phyloP scores from a whole-genome alignment of 1,140 invertebrate genomes.

The Ephestia elutella region DNA sequence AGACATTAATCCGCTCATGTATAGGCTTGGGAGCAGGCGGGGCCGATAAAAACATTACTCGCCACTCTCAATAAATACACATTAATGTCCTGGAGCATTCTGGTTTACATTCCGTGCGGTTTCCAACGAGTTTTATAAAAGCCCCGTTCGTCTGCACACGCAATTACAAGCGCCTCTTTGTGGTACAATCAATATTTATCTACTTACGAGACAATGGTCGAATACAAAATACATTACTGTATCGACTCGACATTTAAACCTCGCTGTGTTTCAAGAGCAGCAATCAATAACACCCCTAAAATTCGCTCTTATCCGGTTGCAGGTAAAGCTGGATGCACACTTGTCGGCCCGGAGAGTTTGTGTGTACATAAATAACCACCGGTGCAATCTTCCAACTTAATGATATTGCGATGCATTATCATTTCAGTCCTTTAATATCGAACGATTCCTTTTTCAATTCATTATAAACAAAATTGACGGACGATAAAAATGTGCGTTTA shows the following conservation, averaged over 20 bases:
- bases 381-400: constrained; percentile 46
- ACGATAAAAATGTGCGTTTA: not conserved
- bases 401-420: constrained; percentile 49
- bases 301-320: constrained; percentile 28
- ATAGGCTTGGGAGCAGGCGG: constrained; percentile 44
- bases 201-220: constrained; percentile 45
- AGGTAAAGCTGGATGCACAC: constrained; percentile 31
- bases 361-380: constrained; percentile 44
- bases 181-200: constrained; percentile 66
- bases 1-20: constrained; percentile 31
- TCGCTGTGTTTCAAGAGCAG: constrained; percentile 23
- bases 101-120: constrained; percentile 69
- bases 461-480: not conserved
- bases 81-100: constrained; percentile 70
- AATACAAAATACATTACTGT: constrained; percentile 46
- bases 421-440: constrained; percentile 39
- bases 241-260: constrained; percentile 16
- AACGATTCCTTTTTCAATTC: constrained; percentile 32
- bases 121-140: constrained; percentile 70
- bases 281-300: constrained; percentile 35
- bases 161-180: constrained; percentile 68
- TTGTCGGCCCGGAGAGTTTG: constrained; percentile 24
- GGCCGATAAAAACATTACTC: constrained; percentile 72
- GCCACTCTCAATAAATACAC: constrained; percentile 71
- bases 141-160: constrained; percentile 62